phyloP scores from a whole-genome alignment of 1,140 invertebrate genomes.

The Rhyacophila brunnea region DNA sequence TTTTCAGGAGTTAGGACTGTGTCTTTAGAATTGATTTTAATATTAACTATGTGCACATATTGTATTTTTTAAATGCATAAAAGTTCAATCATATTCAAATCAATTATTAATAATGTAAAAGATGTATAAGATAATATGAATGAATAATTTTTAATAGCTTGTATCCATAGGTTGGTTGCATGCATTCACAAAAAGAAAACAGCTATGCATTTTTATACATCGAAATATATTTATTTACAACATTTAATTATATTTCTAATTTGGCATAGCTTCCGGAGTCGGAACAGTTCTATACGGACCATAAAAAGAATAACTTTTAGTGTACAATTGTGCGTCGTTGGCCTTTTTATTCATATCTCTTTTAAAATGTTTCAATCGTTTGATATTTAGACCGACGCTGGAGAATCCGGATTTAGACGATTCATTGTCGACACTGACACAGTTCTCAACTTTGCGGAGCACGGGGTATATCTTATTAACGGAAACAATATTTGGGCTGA shows the following conservation, averaged over 20 bases:
- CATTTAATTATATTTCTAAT: not conserved
- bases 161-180: too few species aligned
- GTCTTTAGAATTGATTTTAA: too few species aligned
- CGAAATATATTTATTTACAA: too few species aligned
- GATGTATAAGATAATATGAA: too few species aligned
- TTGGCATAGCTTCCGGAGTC: not conserved
- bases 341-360: conserved; percentile 20
- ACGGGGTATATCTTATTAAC: conserved; percentile 48
- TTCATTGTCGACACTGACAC: conserved; percentile 13
- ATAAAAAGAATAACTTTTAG: conserved; percentile 2
- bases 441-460: conserved; percentile 16
- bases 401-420: conserved; percentile 16
- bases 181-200: too few species aligned
- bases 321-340: not conserved
- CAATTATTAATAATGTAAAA: too few species aligned
- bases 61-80: too few species aligned
- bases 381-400: conserved; percentile 24
- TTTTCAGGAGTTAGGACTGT: too few species aligned
- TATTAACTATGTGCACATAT: too few species aligned
- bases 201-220: too few species aligned
- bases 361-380: conserved; percentile 29
- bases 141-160: too few species aligned
- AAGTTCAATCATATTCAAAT: too few species aligned
- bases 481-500: conserved; percentile 32
- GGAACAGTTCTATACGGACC: conserved; percentile 8